Percentiles rank a stretch among this genome's conserved stretches.
Conservation (phyloP, 2,797 vertebrate genomes). For the Todus mexicanus region DNA sequence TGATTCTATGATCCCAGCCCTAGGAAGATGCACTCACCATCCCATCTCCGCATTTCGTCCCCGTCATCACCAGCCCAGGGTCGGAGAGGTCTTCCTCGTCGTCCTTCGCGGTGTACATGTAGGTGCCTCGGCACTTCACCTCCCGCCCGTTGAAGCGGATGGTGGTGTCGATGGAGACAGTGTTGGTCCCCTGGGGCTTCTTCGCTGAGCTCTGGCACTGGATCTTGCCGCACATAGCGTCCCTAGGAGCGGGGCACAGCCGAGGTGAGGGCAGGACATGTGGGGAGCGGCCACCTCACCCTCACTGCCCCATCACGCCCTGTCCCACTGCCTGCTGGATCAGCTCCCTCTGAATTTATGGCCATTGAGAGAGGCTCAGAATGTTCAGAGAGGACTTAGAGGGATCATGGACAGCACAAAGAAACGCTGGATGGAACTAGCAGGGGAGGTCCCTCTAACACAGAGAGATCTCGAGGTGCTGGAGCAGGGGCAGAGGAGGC, state of each 20-base stretch:
- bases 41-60: conserved; percentile 89
- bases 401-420: not conserved
- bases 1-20: too few species aligned
- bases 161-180: conserved; percentile 86
- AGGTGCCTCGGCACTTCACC: conserved; percentile 87
- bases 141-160: conserved; percentile 79
- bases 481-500: too few species aligned
- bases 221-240: conserved; percentile 92
- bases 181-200: conserved; percentile 84
- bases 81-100: conserved; percentile 84
- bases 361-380: not conserved
- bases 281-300: fast-evolving
- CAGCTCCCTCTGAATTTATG: not conserved
- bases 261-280: not conserved
- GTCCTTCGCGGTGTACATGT: conserved; percentile 83
- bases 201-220: conserved; percentile 91
- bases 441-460: fast-evolving
- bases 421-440: not conserved
- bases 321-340: not conserved
- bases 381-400: not conserved
- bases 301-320: not conserved
- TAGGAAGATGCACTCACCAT: conserved; percentile 77
- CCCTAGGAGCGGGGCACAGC: conserved; percentile 65
- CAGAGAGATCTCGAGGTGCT: too few species aligned
- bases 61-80: conserved; percentile 88